These are phyloP conservation scores for Ormyrus labotus DNA, from an alignment of 2,888 invertebrate genomes.

Conservation along the genomic window DNA sequence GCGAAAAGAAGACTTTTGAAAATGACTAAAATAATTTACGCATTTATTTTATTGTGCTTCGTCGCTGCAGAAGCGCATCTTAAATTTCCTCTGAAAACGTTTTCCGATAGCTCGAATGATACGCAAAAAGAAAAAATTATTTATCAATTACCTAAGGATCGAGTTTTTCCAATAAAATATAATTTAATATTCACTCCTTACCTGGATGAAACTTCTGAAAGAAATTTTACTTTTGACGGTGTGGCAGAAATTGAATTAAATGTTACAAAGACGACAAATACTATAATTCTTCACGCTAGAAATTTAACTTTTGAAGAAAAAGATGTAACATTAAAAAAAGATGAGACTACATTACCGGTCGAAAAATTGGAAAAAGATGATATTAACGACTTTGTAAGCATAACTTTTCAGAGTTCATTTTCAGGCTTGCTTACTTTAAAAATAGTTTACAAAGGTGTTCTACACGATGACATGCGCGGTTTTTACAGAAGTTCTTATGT, in stretches of 20 bases:
- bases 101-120: not conserved
- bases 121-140: not conserved
- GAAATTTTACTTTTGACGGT: slow-evolving; percentile 47
- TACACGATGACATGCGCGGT: slow-evolving; percentile 81
- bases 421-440: not conserved
- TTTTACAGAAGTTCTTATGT: slow-evolving; percentile 83
- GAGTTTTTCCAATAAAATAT: slow-evolving; percentile 21
- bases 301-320: slow-evolving; percentile 13
- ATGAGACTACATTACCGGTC: not conserved
- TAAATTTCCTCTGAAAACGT: not conserved
- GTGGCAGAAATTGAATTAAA: not conserved
- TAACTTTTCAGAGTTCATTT: not conserved
- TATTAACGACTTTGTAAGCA: slow-evolving; percentile 20
- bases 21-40: slow-evolving; percentile 15
- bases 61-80: slow-evolving; percentile 14
- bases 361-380: not conserved
- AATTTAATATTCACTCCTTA: slow-evolving; percentile 13
- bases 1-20: not conserved
- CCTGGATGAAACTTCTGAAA: slow-evolving; percentile 3
- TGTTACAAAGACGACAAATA: too few species aligned
- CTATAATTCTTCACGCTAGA: slow-evolving; percentile 36
- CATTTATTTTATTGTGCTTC: not conserved
- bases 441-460: slow-evolving; percentile 75
- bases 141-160: slow-evolving; percentile 37
- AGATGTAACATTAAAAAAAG: not conserved